Conservation (phyloP, 2,888 invertebrate species). For the Alloscopus bannaensis region DNA sequence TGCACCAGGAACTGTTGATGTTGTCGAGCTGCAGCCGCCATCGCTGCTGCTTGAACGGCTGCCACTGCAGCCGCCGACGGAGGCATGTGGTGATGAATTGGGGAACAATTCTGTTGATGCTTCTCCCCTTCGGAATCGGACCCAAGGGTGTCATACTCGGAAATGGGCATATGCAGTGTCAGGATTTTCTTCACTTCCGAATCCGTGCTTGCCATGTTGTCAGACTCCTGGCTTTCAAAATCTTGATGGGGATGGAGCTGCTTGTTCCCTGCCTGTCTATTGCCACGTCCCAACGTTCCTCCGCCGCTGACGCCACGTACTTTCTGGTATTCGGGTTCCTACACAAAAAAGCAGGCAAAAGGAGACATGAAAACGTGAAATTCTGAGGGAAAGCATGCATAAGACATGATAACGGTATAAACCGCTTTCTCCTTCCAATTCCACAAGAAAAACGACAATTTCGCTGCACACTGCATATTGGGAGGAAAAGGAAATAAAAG, state of each 20-base stretch:
- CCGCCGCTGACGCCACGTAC: constrained; percentile 45
- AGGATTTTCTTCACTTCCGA: constrained; percentile 95
- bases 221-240: constrained; percentile 80
- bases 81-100: constrained; percentile 65
- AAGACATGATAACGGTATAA: constrained; percentile 4
- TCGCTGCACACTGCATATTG: neutral
- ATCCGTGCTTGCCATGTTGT: constrained; percentile 89
- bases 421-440: neutral
- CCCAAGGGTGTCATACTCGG: constrained; percentile 81
- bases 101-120: constrained; percentile 73
- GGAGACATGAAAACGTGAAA: neutral
- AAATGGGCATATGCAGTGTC: constrained; percentile 94
- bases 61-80: constrained; percentile 37
- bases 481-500: neutral
- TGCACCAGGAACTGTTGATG: constrained; percentile 50
- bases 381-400: neutral
- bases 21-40: constrained; percentile 45
- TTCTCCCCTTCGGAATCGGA: constrained; percentile 84
- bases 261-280: constrained; percentile 29
- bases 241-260: constrained; percentile 44
- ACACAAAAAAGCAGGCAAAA: constrained; percentile 28
- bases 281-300: constrained; percentile 49
- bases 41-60: constrained; percentile 30
- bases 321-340: constrained; percentile 71
- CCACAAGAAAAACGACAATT: neutral